A percentile compares a stretch with the other conserved stretches of the same genome.
These are phyloP conservation scores for Acomys russatus DNA, from an alignment of 2,797 vertebrate species.

Conservation along the genomic window DNA sequence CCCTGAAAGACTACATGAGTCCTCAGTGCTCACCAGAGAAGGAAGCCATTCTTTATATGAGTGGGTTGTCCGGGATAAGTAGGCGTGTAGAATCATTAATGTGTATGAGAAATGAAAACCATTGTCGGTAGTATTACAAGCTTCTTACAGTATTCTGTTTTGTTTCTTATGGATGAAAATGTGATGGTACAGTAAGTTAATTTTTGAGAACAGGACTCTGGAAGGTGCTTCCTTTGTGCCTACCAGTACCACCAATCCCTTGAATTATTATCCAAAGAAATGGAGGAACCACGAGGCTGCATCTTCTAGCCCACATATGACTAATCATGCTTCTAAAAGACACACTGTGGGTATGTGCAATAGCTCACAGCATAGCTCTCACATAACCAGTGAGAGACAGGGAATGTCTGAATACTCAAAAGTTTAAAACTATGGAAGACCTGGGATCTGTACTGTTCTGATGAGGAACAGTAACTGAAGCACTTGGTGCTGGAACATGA, in stretches of 20 bases:
- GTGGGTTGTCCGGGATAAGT: conserved; percentile 19
- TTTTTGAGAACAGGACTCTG: not conserved
- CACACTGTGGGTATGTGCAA: not conserved
- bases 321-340: not conserved
- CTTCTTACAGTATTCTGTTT: conserved; percentile 7
- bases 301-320: not conserved
- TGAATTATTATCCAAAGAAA: not conserved
- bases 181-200: not conserved
- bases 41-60: conserved; percentile 73
- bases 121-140: not conserved
- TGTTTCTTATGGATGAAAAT: conserved; percentile 37
- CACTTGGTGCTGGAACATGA: no score
- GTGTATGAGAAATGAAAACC: conserved; percentile 43
- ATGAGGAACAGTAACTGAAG: no score
- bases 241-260: rapidly evolving
- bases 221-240: not conserved
- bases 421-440: not conserved
- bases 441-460: no score
- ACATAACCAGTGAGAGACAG: not conserved
- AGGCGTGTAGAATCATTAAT: not conserved
- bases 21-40: conserved; percentile 74
- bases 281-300: not conserved
- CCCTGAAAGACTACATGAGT: conserved; percentile 69
- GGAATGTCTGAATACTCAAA: not conserved
- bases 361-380: not conserved